Base-by-base conservation (phyloP, 2,888 invertebrate genomes). In the Polydrusus cervinus region DNA sequence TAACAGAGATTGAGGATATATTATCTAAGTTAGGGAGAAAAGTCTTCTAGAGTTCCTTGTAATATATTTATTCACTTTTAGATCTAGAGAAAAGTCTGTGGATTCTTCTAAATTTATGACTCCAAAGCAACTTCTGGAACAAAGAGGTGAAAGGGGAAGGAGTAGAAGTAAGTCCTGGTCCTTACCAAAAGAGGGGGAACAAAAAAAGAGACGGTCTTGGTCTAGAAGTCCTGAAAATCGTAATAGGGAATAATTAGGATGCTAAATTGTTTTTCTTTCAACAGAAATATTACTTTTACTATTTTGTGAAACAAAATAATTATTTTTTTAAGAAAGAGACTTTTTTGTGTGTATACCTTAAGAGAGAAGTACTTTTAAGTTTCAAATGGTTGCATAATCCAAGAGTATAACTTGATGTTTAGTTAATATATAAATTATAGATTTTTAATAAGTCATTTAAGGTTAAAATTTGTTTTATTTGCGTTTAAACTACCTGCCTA, bases 101-200 rank as follows among this genome's bases (percentile, higher is more conserved):
- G 85, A 85, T 80, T 85, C 85, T 81, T 84, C 85, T 0, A 84
- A 83, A 61, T 86, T 86, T 79, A 82, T 86, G 76, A 85, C 86
- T 9, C 86, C 86, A 14, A 82, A 81, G 83, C 83, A 84, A 72
- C 78, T 84, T 66, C 79, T 82, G 20, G 71, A 78, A 51, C 70
- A 78, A 71, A 69, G 65, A 18, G 65, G 55, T 14, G 66, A 60
- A 38, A 57, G 40, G 20, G 30, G n/a, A 38, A 71, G 62, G 30
- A 49, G 53, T n/a, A 43, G 67, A 16, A 68, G 69, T 30, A 90
- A 90, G 78, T 91, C 92, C 14, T 92, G 92, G 91, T 92, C 92
- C 0, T 83, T 90, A 61, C 91, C 91, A 0, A 89, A 88, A 77
- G 89, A 89, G 10, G 79, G 87, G 72, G 80, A 81, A 9, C 81